Evolutionary conservation across 2,888 invertebrate genomes (phyloP).

Genomic region (Sthenelais limicola): DNA sequence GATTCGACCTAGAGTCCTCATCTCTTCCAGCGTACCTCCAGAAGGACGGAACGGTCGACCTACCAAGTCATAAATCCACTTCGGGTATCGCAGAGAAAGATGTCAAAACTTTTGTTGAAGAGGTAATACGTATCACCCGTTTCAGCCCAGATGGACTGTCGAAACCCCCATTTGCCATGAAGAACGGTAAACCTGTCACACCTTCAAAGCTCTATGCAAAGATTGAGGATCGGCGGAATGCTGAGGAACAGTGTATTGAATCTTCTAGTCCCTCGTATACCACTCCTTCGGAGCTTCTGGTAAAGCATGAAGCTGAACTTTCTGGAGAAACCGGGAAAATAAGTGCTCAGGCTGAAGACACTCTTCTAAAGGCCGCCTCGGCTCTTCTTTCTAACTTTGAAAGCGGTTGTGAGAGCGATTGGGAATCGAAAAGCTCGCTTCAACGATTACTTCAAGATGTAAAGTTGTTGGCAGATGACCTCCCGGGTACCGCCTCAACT

Average conservation of each 20-base stretch:
- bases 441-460: too few species aligned
- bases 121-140: not conserved
- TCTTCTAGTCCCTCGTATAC: not conserved
- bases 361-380: too few species aligned
- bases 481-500: too few species aligned
- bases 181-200: not conserved
- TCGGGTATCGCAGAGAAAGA: not conserved
- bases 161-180: not conserved
- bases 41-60: too few species aligned
- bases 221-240: not conserved
- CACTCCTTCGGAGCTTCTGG: not conserved
- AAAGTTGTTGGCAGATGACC: too few species aligned
- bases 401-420: too few species aligned
- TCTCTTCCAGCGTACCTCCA: not conserved
- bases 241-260: not conserved
- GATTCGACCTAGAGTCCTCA: too few species aligned
- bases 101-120: not conserved
- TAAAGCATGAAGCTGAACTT: too few species aligned
- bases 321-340: too few species aligned
- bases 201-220: not conserved
- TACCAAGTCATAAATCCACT: not conserved
- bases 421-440: too few species aligned
- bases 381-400: too few species aligned
- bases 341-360: too few species aligned
- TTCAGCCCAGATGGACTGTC: not conserved